phyloP scores from a whole-genome alignment of 2,797 vertebrate species.

The Podarcis lilfordi region DNA sequence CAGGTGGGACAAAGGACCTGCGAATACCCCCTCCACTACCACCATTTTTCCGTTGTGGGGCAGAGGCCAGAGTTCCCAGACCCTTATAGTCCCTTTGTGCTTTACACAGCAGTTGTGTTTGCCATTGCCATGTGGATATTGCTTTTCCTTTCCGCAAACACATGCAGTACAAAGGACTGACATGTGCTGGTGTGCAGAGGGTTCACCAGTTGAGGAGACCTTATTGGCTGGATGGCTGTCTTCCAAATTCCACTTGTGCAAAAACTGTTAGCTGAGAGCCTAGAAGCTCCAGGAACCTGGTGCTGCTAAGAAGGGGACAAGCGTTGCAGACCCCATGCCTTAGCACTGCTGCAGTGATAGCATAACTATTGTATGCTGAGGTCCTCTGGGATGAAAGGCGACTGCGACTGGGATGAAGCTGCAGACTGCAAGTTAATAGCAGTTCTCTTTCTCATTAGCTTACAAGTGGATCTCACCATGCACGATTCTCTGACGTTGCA shows the following conservation, averaged over 20 bases:
- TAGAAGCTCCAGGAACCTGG: neutral
- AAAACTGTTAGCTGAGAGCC: neutral
- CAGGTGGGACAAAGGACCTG: neutral
- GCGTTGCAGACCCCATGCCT: slow-evolving; percentile 7
- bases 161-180: neutral
- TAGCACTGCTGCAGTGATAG: neutral
- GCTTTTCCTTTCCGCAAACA: neutral
- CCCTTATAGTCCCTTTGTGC: neutral
- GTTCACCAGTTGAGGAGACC: neutral
- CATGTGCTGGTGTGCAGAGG: too few species aligned
- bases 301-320: neutral
- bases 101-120: neutral
- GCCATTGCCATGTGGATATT: neutral
- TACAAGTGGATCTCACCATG: slow-evolving; percentile 51
- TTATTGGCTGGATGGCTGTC: neutral
- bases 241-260: neutral
- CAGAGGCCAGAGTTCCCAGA: neutral
- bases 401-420: slow-evolving; percentile 34
- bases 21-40: neutral
- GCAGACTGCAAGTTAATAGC: slow-evolving; percentile 58
- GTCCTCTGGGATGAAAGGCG: slow-evolving; percentile 23
- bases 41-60: neutral
- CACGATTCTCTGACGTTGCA: slow-evolving; percentile 31
- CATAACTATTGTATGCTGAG: slow-evolving; percentile 31
- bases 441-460: slow-evolving; percentile 61